Conservation (phyloP, 2,113 vertebrate species). For the Empidonax traillii region DNA sequence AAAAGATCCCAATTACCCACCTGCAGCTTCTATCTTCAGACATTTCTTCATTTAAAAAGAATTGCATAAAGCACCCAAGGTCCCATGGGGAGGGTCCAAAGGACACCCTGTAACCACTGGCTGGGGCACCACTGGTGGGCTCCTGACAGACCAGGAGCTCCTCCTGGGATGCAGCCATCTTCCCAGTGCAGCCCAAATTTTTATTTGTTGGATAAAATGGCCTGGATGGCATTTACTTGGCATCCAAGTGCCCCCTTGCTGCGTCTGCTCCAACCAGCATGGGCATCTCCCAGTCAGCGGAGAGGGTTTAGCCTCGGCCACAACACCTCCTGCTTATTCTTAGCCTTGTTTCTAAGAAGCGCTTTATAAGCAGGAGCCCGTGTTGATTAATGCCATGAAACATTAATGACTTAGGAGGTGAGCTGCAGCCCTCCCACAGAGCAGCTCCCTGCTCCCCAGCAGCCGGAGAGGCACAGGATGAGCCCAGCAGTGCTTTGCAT, state of each 20-base stretch:
- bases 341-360: conserved; percentile 11
- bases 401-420: conserved; percentile 27
- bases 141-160: not conserved
- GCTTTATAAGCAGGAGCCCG: not conserved
- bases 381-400: conserved; percentile 22
- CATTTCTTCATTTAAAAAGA: not conserved
- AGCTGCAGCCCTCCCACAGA: not conserved
- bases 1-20: not conserved
- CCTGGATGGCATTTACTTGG: not conserved
- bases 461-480: not conserved
- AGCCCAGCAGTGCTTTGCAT: accelerated
- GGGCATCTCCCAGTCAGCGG: not conserved
- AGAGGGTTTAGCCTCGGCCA: not conserved
- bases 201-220: not conserved
- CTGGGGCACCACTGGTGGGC: accelerated
- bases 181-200: not conserved
- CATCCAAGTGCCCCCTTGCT: not conserved
- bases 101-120: too few relatives aligned
- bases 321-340: not conserved
- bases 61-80: not conserved
- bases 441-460: not conserved
- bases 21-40: not conserved
- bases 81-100: accelerated
- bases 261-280: not conserved
- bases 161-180: not conserved